These are phyloP conservation scores for Perognathus longimembris DNA, from an alignment of 2,113 vertebrate species.

Conservation along the genomic window DNA sequence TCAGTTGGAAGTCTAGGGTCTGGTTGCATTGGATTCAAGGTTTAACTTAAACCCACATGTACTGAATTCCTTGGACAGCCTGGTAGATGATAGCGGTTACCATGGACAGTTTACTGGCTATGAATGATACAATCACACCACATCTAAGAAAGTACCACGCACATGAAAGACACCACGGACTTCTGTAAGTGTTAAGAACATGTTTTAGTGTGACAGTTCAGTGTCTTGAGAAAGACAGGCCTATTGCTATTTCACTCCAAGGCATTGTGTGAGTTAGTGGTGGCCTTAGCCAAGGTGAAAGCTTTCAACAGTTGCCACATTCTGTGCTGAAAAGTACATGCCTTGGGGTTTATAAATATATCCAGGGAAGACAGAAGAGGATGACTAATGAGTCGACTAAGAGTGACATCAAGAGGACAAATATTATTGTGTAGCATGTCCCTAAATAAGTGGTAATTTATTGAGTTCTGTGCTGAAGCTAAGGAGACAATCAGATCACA, in stretches of 20 bases:
- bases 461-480: constrained; percentile 76
- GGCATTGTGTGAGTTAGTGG: background rate
- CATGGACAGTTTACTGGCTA: background rate
- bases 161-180: background rate
- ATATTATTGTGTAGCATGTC: constrained; percentile 82
- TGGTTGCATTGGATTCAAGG: background rate
- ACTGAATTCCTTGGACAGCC: background rate
- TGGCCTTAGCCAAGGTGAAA: constrained; percentile 1
- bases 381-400: constrained; percentile 80
- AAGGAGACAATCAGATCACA: constrained; percentile 79
- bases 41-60: background rate
- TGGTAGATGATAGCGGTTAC: background rate
- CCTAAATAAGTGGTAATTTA: constrained; percentile 84
- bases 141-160: background rate
- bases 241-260: background rate
- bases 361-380: constrained; percentile 69
- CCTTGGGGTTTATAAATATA: constrained; percentile 65
- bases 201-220: background rate
- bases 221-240: background rate
- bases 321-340: constrained; percentile 56
- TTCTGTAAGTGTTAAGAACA: background rate
- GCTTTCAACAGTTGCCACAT: constrained; percentile 42
- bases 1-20: background rate
- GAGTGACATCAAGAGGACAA: constrained; percentile 81
- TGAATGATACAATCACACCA: background rate